These are phyloP conservation scores for Acrossocheilus fasciatus DNA, from an alignment of 2,797 vertebrate species.

Conservation along the genomic window DNA sequence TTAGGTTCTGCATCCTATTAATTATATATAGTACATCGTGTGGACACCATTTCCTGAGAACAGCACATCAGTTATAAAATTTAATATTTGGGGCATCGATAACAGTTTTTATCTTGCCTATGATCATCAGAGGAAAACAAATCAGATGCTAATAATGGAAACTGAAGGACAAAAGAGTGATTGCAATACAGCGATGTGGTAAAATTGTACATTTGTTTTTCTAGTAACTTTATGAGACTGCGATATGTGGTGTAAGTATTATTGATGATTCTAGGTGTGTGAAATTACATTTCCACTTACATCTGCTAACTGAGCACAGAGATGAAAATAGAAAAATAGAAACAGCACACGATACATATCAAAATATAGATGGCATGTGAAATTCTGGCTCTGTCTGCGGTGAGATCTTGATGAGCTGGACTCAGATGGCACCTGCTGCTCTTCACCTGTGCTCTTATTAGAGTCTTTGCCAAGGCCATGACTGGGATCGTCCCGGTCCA, in stretches of 20 bases:
- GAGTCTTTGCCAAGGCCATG: slow-evolving; percentile 61
- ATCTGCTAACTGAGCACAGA: slow-evolving; percentile 38
- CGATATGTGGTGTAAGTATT: slow-evolving; percentile 33
- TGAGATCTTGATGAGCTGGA: slow-evolving; percentile 25
- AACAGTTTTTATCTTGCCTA: background rate
- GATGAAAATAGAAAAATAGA: background rate
- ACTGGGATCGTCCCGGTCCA: slow-evolving; percentile 32
- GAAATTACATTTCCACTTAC: slow-evolving; percentile 25
- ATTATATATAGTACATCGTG: too few species aligned
- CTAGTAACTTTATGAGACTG: slow-evolving; percentile 20
- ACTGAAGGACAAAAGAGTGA: background rate
- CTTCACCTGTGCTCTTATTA: slow-evolving; percentile 66
- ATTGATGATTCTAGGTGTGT: slow-evolving; percentile 24
- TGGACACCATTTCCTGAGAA: slow-evolving; percentile 8
- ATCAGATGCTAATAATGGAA: background rate
- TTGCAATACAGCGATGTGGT: background rate
- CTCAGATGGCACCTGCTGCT: slow-evolving; percentile 36
- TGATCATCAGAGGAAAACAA: background rate
- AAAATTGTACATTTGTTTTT: background rate
- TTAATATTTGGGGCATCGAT: background rate
- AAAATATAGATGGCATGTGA: background rate
- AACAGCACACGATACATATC: slow-evolving; percentile 34
- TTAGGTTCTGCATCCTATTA: background rate
- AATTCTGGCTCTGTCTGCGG: slow-evolving; percentile 29
- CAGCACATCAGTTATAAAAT: background rate